Evolutionary conservation across 1,140 invertebrate genomes (phyloP).

Genomic region (Euwallacea similis): DNA sequence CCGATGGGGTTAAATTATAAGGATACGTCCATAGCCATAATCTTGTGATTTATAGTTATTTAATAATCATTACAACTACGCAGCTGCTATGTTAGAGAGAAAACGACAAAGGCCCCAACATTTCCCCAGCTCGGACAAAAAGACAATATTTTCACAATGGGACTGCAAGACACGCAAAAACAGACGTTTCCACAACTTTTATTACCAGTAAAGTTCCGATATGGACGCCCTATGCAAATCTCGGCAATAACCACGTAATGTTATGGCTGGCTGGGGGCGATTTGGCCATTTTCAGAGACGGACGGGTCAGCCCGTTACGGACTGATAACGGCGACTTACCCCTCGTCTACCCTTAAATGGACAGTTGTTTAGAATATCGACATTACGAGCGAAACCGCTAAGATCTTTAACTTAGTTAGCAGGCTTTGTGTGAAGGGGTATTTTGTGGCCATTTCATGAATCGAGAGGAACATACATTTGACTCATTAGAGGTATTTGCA

Average conservation of each 20-base stretch:
- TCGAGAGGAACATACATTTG: neutral
- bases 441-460: neutral
- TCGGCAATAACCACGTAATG: constrained; percentile 36
- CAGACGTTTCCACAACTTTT: constrained; percentile 35
- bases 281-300: constrained; percentile 30
- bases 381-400: constrained; percentile 35
- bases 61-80: neutral
- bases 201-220: constrained; percentile 30
- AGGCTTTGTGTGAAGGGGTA: constrained; percentile 2
- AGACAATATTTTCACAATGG: constrained; percentile 28
- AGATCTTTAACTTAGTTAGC: constrained; percentile 23
- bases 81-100: neutral
- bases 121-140: constrained; percentile 4
- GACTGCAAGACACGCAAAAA: constrained; percentile 37
- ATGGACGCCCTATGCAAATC: constrained; percentile 38
- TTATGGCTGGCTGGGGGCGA: constrained; percentile 27
- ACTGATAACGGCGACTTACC: constrained; percentile 40
- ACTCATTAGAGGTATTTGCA: too few relatives aligned
- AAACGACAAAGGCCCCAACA: neutral
- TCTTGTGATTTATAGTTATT: neutral
- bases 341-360: constrained; percentile 37
- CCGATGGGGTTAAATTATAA: neutral
- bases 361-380: constrained; percentile 37
- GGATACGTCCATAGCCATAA: neutral
- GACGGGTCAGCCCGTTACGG: constrained; percentile 40